A percentile compares a stretch with the other conserved stretches of the same genome.
Evolutionary conservation across 2,888 invertebrate species (phyloP).

Genomic region (Phorcus lineatus): DNA sequence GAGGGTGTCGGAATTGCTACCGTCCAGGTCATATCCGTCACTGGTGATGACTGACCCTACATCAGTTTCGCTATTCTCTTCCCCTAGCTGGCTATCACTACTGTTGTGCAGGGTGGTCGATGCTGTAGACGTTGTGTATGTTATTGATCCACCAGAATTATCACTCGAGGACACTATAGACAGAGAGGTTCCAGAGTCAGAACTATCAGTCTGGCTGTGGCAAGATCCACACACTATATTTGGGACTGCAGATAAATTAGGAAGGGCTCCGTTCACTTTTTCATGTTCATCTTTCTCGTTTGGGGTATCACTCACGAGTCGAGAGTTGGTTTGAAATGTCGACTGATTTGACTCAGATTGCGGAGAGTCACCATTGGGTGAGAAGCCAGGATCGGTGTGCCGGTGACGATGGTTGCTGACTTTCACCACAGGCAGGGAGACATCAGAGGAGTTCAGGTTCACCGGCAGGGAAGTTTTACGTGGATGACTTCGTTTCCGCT

Average conservation of each 20-base stretch:
- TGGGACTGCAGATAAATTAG: slow-evolving; percentile 49
- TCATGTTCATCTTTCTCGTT: slow-evolving; percentile 33
- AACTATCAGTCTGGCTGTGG: slow-evolving; percentile 39
- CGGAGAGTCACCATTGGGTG: neutral
- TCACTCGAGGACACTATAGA: slow-evolving; percentile 60
- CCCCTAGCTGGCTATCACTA: slow-evolving; percentile 27
- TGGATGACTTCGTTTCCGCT: slow-evolving; percentile 24
- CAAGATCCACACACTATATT: slow-evolving; percentile 52
- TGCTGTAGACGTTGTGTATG: slow-evolving; percentile 25
- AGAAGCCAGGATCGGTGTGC: slow-evolving; percentile 50
- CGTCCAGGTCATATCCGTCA: slow-evolving; percentile 10
- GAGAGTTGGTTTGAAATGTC: neutral
- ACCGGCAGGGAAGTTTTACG: slow-evolving; percentile 49
- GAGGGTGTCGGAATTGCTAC: slow-evolving; percentile 7
- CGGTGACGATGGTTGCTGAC: slow-evolving; percentile 40
- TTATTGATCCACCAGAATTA: slow-evolving; percentile 58
- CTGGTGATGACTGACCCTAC: neutral
- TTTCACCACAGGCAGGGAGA: slow-evolving; percentile 7
- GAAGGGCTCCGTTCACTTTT: slow-evolving; percentile 39
- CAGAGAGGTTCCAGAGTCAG: slow-evolving; percentile 44
- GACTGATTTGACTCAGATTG: neutral
- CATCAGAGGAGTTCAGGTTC: slow-evolving; percentile 25
- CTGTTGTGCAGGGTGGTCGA: neutral
- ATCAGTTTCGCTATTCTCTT: slow-evolving; percentile 22
- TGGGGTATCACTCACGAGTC: neutral